These are phyloP conservation scores for Amblyornis subalaris DNA, from an alignment of 2,113 vertebrate genomes.

Conservation along the genomic window DNA sequence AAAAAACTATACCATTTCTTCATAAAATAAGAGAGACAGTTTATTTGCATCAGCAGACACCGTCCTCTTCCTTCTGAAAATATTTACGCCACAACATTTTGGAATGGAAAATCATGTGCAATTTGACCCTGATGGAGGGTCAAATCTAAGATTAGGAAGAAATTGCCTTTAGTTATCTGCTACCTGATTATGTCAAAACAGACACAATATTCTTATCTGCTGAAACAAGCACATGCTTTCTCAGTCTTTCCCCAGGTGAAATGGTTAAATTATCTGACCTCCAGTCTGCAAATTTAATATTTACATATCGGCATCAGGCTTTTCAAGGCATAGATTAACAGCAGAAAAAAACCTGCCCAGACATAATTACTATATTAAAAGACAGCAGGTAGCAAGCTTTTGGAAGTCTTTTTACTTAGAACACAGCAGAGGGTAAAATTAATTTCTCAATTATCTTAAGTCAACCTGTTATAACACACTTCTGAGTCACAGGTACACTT, in stretches of 20 bases:
- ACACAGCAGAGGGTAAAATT: conserved; percentile 36
- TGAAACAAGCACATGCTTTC: background rate
- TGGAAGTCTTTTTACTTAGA: conserved; percentile 20
- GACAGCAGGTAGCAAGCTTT: conserved; percentile 25
- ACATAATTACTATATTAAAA: conserved; percentile 42
- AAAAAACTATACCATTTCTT: background rate
- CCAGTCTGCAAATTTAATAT: background rate
- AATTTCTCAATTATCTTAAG: conserved; percentile 41
- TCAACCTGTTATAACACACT: background rate
- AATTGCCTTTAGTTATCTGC: background rate
- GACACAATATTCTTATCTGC: background rate
- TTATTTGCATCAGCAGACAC: background rate
- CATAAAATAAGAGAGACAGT: background rate
- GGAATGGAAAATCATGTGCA: background rate
- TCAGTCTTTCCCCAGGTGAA: background rate
- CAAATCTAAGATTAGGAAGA: background rate
- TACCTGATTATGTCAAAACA: background rate
- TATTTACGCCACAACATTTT: rapidly evolving
- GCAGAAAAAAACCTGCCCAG: background rate
- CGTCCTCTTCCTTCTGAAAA: background rate
- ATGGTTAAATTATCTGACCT: background rate
- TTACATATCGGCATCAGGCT: background rate
- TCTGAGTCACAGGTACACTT: conserved; percentile 5
- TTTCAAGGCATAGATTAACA: background rate
- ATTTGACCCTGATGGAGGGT: background rate